A percentile compares a stretch with the other conserved stretches of the same genome.
These are phyloP conservation scores for Chrysolina americana DNA, from an alignment of 2,888 invertebrate species.

Conservation along the genomic window DNA sequence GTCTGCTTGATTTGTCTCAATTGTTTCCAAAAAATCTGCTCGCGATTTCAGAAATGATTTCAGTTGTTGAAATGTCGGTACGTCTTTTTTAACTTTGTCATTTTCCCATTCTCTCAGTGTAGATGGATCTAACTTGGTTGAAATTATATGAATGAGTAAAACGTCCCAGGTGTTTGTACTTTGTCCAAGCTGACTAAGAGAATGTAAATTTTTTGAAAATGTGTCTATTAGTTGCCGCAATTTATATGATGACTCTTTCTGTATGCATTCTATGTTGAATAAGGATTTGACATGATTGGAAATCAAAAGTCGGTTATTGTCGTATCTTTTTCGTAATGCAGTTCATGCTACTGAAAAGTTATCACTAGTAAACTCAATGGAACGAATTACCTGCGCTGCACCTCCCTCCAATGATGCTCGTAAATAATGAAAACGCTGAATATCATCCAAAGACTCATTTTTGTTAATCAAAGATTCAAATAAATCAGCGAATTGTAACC, in stretches of 20 bases:
- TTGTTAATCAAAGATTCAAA: conserved; percentile 37
- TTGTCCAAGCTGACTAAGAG: background rate
- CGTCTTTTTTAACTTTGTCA: background rate
- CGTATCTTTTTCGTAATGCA: conserved; percentile 5
- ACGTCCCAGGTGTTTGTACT: background rate
- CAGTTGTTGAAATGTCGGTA: background rate
- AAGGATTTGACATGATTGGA: background rate
- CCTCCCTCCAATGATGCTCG: conserved; percentile 22
- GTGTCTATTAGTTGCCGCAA: background rate
- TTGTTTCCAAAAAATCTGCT: background rate
- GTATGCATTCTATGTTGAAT: background rate
- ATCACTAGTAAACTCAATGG: conserved; percentile 21
- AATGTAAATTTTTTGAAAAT: background rate
- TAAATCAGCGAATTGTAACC: conserved; percentile 32
- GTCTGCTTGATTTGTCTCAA: background rate
- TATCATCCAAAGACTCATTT: conserved; percentile 23
- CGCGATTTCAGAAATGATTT: background rate
- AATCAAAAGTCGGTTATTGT: background rate
- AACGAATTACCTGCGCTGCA: conserved; percentile 28
- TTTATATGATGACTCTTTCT: background rate
- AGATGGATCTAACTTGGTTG: background rate
- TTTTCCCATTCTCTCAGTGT: background rate
- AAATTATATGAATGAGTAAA: background rate
- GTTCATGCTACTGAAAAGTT: conserved; percentile 20
- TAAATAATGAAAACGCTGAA: conserved; percentile 39